These are phyloP conservation scores for Nibea albiflora DNA, from an alignment of 2,113 vertebrate species.

Conservation along the genomic window DNA sequence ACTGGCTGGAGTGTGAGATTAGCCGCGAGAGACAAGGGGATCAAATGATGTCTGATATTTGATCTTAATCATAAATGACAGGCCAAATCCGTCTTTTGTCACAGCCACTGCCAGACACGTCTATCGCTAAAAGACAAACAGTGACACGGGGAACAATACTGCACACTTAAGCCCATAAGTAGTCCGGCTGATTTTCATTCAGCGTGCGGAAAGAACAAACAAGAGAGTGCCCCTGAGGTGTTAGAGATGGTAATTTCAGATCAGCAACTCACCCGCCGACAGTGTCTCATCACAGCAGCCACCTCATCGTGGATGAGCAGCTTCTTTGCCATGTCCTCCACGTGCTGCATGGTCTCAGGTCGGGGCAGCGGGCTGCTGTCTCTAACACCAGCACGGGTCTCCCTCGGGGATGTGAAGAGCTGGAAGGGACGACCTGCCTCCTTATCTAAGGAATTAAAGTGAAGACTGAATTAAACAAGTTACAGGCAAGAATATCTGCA, in stretches of 20 bases:
- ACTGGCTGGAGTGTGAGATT: constrained; percentile 21
- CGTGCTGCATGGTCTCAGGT: constrained; percentile 80
- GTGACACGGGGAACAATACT: constrained; percentile 14
- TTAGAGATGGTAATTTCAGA: neutral
- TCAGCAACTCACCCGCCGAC: constrained; percentile 86
- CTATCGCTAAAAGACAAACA: constrained; percentile 33
- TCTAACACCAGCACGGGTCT: constrained; percentile 77
- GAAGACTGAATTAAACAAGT: neutral
- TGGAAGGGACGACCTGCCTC: constrained; percentile 73
- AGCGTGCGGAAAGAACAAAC: constrained; percentile 1
- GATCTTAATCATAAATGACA: constrained; percentile 66
- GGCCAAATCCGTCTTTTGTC: constrained; percentile 60
- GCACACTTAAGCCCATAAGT: constrained; percentile 21
- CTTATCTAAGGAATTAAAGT: constrained; percentile 71
- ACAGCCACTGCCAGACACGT: constrained; percentile 26
- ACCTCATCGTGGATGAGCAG: constrained; percentile 92
- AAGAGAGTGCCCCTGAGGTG: neutral
- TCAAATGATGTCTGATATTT: constrained; percentile 53
- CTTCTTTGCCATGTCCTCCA: constrained; percentile 89
- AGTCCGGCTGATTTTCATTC: constrained; percentile 34
- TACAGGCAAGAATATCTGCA: neutral
- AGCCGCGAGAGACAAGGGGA: neutral
- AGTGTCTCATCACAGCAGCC: constrained; percentile 91
- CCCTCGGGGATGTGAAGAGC: constrained; percentile 75
- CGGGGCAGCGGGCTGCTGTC: constrained; percentile 63